Base-by-base conservation (phyloP, 2,113 vertebrate genomes). In the Phaethornis superciliosus region DNA sequence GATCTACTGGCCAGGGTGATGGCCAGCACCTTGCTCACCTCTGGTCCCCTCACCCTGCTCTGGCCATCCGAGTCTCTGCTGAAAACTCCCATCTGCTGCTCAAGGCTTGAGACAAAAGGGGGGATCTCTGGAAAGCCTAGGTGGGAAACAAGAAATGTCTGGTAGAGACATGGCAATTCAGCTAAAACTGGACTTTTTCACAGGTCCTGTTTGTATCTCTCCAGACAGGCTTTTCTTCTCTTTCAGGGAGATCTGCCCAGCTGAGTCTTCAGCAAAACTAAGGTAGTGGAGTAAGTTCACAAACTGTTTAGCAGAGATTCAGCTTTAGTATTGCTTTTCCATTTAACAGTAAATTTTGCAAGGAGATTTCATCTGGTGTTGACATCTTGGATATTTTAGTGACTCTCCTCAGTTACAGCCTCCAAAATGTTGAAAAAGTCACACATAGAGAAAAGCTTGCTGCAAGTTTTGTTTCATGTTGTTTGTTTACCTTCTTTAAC, bases 361-460 rank as follows among this genome's bases (percentile, higher is more conserved):
- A 96, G 87, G 21, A 23, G 9, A 82, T 94, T 95, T 91, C 79
- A 27, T 89, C n/a, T 64, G 44, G 9, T 95, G 88, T 94, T 7
- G 32, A 89, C 87, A 93, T 94, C 60, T 32, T 94, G 85, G 89
- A 91, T 77, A 89, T 83, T 77, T 82, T 77, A 80, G 9, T 74
- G 71, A 46, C 46, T 93, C 3, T 88, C 80, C 76, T 86, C 79
- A 70, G 51, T 85, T 83, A 63, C 58, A 22, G 32, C 32, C 60
- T 74, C 49, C 17, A 82, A 94, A 81, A 60, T 81, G 59, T 24
- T 92, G 78, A 59, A 93, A 86, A 89, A 92, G 26, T 46, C 75
- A 71, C 24, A 44, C 28, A 28, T 30, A 63, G 8, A 72, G 11
- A 63, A 51, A 68, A 4, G 0, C 23, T 94, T 85, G 68, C 35